Base-by-base conservation (phyloP, 2,797 vertebrate species). In the Mycteria americana region DNA sequence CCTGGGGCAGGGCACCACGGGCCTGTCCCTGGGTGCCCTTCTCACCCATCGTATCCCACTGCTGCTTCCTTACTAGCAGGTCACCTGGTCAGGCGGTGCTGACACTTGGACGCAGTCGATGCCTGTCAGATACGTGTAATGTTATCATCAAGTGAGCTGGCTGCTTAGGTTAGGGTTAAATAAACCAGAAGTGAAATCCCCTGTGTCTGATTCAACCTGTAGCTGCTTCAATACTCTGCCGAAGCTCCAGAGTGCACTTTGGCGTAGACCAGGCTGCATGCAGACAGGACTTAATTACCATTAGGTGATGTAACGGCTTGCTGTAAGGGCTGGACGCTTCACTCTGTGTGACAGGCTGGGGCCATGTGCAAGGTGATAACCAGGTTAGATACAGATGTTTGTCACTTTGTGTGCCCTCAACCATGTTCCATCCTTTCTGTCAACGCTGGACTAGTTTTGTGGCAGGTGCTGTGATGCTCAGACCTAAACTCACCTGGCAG, bases 101-200 rank as follows among this genome's bases (percentile, higher is more conserved):
- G 67, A 9, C 28, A 1, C 21, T 18, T 18, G 65, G 33, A 1
- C 1, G 8, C 25, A 4, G 82, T 9, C 45, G 46, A 4, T 74
- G 31, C 60, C 46, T 14, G 1, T 25, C 57, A 43, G 17, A 19
- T 13, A 0, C 2, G 16, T 35, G 46, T 13, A 4, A 10, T 35
- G 14, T 67, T 59, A 22, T 18, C 13, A 14, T 21, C 37, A 30
- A 13, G 41, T 24, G 45, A 30, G 39, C 63, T 39, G 30, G 10
- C 60, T 28, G 10, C 56, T 63, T 51, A 27, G 18, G 9, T 11
- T 25, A 14, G 53, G 9, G 3, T 82, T 79, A 37, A 75, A 57
- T 43, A 63, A 63, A 37, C 8, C 77, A 16, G 15, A 19, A n/a
- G 41, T 25, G 59, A 69, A 82, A 46, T 39, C 65, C 8, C 41